Base-by-base conservation (phyloP, 2,797 vertebrate species). In the Sphenodon punctatus region DNA sequence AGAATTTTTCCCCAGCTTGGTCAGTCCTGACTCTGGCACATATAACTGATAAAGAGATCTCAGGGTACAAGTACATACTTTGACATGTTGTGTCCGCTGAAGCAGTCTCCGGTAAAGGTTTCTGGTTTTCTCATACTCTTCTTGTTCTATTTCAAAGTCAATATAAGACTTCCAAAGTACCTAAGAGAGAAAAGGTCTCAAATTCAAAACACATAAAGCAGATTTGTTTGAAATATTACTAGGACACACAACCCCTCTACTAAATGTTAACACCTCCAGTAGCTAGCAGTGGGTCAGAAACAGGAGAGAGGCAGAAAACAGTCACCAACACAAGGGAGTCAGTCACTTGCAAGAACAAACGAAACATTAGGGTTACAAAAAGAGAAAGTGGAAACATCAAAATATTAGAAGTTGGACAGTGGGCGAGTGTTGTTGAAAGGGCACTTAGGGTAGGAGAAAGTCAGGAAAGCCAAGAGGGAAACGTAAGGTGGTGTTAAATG, bases 91-190 rank as follows among this genome's bases (percentile, higher is more conserved):
- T 0, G 99, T 99, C 61, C 98, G 96, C 91, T 99, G 97, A 58
- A 99, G 96, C 79, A 99, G 84, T 23, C 97, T 93, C 75, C 96
- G 96, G 87, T 99, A 99, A 39, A 99, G 97, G 49, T 92, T 97
- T 65, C 97, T 96, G 23, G 98, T 99, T 88, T 97, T 97, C 34
- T 97, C 97, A 32, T 96, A 99, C 90, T 99, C 98, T 78, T 99
- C 98, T 83, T 99, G 98, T 93, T 99, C 98, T 11, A 99, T 98
- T 95, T 99, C 98, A 93, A 98, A 99, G 92, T 99, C 98, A 72
- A 99, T 99, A 81, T 99, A 99, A 11, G 98, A 99, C 89, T 99
- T 99, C 98, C 98, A 99, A 81, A 99, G 96, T 66, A 99, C 98
- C 98, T 99, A 85, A 61, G 48, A 66, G 71, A 82, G 36, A 73